Evolutionary conservation across 2,797 vertebrate species (phyloP), one percentile per base, ranked within the genome.

Genomic region (Eremophila alpestris): DNA sequence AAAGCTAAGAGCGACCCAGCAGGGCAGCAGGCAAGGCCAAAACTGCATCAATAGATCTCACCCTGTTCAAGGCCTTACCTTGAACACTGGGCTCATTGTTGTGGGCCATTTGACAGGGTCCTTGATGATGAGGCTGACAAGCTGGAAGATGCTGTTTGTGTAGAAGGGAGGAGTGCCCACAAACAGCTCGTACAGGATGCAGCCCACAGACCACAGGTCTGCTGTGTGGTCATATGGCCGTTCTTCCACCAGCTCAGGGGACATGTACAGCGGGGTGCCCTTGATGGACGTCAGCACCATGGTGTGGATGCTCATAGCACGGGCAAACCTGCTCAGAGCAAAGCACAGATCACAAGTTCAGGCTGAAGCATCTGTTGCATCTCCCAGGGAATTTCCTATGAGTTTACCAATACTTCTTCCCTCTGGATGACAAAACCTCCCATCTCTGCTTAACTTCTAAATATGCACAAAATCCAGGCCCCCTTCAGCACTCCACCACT

Each of bases 201-300:
- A 99, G 59, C 99, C 99, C 65, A 99, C 98, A 23, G 99, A 99
- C 99, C 99, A 99, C 54, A 99, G 98, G 96, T 99, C 99, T 2
- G 99, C 98, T 0, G 98, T 99, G 97, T 99, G 99, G 91, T 99
- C 99, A 0, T 99, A 99, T 0, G 99, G 99, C 87, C 98, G 98
- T 95, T 99, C 99, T 91, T 99, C 98, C 93, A 99, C 99, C 96
- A 99, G 97, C 97, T 99, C 99, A 22, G 99, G 99, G 68, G 99
- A 99, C 99, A 99, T 99, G 96, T 99, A 99, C 65, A 99, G 98
- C 0, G 99, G 99, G 2, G 99, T 99, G 74, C 99, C 99, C 96
- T 99, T 99, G 97, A 99, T 99, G 71, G 99, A 99, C 5, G 99
- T 99, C 97, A 99, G 97, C 93, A 99, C 99, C 97, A 99, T 97